Conservation (phyloP, 2,888 invertebrate species). For the Operophtera brumata region DNA sequence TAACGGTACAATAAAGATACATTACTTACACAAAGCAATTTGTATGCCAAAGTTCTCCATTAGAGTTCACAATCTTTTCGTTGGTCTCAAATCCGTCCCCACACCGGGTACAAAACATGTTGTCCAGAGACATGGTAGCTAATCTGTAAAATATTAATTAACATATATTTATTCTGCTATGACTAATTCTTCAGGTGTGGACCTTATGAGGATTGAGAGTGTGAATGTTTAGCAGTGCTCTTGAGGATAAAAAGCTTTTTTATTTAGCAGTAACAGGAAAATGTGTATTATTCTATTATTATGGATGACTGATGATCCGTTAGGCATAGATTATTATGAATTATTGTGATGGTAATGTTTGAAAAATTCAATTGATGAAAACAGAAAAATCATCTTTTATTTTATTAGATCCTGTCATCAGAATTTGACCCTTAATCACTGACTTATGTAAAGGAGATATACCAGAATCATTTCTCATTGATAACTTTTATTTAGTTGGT, state of each 20-base stretch:
- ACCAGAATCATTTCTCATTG: no score
- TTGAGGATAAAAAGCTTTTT: slow-evolving; percentile 23
- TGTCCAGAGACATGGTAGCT: slow-evolving; percentile 90
- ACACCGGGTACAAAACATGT: slow-evolving; percentile 97
- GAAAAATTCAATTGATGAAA: no score
- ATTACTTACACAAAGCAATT: slow-evolving; percentile 98
- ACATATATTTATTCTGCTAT: no score
- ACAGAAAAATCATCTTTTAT: no score
- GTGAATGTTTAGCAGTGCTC: slow-evolving; percentile 9
- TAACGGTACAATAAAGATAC: no score
- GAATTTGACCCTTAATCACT: no score
- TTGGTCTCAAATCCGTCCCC: slow-evolving; percentile 97
- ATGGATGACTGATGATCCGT: slow-evolving; percentile 5
- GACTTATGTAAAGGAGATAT: no score
- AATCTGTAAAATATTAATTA: slow-evolving; percentile 46
- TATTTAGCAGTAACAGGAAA: slow-evolving; percentile 22
- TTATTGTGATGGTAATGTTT: neutral
- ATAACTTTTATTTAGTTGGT: no score
- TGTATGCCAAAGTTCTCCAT: slow-evolving; percentile 99
- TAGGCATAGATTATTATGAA: slow-evolving; percentile 3
- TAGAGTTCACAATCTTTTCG: slow-evolving; percentile 99
- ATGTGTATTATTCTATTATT: slow-evolving; percentile 11
- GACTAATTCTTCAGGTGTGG: no score
- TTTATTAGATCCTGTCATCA: no score
- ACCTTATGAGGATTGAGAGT: neutral